Conservation (phyloP, 2,888 invertebrate species). For the Melieria omissa region DNA sequence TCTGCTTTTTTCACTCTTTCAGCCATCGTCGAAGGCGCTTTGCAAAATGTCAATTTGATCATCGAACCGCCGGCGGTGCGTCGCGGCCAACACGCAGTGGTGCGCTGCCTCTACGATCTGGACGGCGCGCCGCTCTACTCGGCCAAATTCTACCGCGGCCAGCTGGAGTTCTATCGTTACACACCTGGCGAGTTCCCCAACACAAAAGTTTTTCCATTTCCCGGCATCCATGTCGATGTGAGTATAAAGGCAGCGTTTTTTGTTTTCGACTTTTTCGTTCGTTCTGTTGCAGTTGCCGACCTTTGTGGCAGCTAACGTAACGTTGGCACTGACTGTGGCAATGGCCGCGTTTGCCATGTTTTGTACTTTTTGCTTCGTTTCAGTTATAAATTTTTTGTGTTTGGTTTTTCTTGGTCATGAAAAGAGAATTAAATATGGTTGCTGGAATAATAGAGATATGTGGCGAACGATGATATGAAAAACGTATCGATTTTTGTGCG, state of each 20-base stretch:
- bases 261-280: background rate
- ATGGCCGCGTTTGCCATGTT: too few relatives aligned
- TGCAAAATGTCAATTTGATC: constrained; percentile 77
- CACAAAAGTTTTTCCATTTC: constrained; percentile 78
- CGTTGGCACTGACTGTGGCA: too few relatives aligned
- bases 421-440: too few relatives aligned
- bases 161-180: constrained; percentile 85
- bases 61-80: constrained; percentile 78
- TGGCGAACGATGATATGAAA: too few relatives aligned
- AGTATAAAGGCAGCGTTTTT: constrained; percentile 67
- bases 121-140: constrained; percentile 82
- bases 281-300: background rate
- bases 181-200: constrained; percentile 80
- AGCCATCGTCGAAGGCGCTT: constrained; percentile 72
- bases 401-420: too few relatives aligned
- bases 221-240: constrained; percentile 84
- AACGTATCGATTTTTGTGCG: too few relatives aligned
- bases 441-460: too few relatives aligned
- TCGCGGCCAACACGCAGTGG: constrained; percentile 74
- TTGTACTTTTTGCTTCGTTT: too few relatives aligned
- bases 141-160: constrained; percentile 89
- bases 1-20: constrained; percentile 10
- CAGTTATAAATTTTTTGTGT: too few relatives aligned
- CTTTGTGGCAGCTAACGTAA: background rate
- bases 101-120: constrained; percentile 82